These are phyloP conservation scores for Diplosoma virens DNA, from an alignment of 23 tunicate genomes.

Conservation along the genomic window DNA sequence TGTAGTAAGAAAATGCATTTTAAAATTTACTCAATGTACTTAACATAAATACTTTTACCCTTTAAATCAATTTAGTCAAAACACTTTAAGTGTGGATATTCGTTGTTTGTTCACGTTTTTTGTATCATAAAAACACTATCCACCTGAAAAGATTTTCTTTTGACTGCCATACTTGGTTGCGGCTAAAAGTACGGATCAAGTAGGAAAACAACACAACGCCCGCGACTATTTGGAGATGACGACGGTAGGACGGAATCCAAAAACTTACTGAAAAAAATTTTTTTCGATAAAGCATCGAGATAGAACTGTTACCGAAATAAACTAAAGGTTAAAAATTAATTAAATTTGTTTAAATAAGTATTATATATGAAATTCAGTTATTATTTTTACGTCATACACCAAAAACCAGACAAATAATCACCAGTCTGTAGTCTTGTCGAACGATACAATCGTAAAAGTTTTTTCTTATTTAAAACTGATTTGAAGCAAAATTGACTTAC, in stretches of 20 bases:
- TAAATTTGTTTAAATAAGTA: not conserved
- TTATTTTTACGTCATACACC: no score
- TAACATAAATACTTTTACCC: no score
- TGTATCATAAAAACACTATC: no score
- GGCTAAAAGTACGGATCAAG: not conserved
- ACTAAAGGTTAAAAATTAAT: not conserved
- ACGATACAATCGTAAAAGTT: no score
- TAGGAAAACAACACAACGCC: not conserved
- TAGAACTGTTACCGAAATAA: not conserved
- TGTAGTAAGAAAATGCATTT: no score
- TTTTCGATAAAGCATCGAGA: not conserved
- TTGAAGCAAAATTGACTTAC: slow-evolving; percentile 1
- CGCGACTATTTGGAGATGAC: not conserved
- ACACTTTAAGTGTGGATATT: no score
- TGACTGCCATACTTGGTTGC: slow-evolving; percentile 7
- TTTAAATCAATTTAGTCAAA: no score
- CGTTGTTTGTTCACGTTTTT: no score
- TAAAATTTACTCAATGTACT: no score
- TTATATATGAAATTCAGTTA: no score
- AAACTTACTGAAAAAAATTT: not conserved
- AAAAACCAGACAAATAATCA: no score
- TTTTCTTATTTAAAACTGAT: not conserved
- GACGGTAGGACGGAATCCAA: not conserved
- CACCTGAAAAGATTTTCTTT: slow-evolving; percentile 25
- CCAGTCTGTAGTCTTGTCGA: no score